These are phyloP conservation scores for Nymphalis urticae DNA, from an alignment of 2,888 invertebrate species.

Conservation along the genomic window DNA sequence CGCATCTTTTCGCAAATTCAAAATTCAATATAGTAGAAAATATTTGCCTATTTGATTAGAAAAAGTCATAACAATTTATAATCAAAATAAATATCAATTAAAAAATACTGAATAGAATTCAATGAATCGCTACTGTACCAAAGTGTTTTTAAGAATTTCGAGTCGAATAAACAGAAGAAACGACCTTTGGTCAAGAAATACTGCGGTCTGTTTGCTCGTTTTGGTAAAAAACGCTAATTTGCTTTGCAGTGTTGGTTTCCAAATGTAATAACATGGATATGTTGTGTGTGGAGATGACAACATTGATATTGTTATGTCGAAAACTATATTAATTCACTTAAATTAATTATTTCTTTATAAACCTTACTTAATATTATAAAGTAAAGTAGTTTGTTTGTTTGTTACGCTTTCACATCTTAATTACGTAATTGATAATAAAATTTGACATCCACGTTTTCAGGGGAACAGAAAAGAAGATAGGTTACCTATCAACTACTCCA, in stretches of 20 bases:
- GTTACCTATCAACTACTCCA: not conserved
- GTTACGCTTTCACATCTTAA: too few relatives aligned
- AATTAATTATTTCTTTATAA: too few relatives aligned
- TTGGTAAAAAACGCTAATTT: conserved; percentile 42
- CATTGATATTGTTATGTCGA: too few relatives aligned
- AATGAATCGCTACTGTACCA: not conserved
- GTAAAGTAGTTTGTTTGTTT: too few relatives aligned
- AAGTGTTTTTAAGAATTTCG: not conserved
- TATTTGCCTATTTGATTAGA: too few relatives aligned
- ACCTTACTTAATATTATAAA: too few relatives aligned
- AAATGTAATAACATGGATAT: not conserved
- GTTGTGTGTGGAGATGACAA: conserved; percentile 6
- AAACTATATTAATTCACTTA: too few relatives aligned
- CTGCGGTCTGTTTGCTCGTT: conserved; percentile 23
- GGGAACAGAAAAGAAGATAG: not conserved
- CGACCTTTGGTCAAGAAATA: conserved; percentile 30
- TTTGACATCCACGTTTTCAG: too few relatives aligned
- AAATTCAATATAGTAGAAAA: too few relatives aligned
- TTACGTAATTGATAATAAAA: too few relatives aligned
- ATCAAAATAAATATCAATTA: too few relatives aligned
- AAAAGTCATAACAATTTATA: not conserved
- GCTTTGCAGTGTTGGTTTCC: conserved; percentile 28
- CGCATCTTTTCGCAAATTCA: too few relatives aligned
- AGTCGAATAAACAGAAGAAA: conserved; percentile 15
- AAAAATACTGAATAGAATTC: not conserved